Evolutionary conservation across 1,140 invertebrate genomes (phyloP), one percentile per base, ranked within the genome.

Genomic region (Caenorhabditis inopinata): DNA sequence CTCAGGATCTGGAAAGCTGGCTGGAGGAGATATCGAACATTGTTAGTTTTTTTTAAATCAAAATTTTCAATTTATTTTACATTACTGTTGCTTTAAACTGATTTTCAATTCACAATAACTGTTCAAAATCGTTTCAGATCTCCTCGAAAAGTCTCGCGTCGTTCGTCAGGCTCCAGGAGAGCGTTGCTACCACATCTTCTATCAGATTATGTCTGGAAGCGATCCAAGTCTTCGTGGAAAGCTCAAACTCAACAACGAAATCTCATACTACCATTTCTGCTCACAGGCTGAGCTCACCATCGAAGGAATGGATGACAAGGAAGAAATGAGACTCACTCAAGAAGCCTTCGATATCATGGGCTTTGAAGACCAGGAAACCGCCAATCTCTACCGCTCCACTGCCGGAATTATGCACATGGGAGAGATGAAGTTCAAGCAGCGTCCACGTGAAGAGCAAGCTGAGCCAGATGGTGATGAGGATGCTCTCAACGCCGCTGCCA

Each of bases 101-200:
- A n/a, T n/a, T n/a, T n/a, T n/a, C n/a, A n/a, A n/a, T n/a, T n/a
- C n/a, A n/a, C n/a, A n/a, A n/a, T n/a, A 29, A 51, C 78, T 35
- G 14, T 27, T 23, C 25, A 48, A 35, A 14, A 47, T n/a, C 79
- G n/a, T 23, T 85, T 74, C 83, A 97, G 96, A 99, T 92, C 92
- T 99, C 91, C 92, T 99, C 89, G 97, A 99, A 91, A 99, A 99
- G 91, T 98, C 97, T 91, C 96, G 97, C 94, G 97, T 99, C 91
- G 99, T 98, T 90, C 98, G 96, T 88, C 97, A 99, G 91, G 96
- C 97, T 90, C 89, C 94, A 83, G 91, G 96, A 85, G 97, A 99
- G 91, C 94, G 97, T 91, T 99, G 96, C 85, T 99, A 99, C 92
- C 97, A 99, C 91, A 99, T 99, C 90, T 99, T 99, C 94, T 99